Base-by-base conservation (phyloP, 2,888 invertebrate species). In the Brachynemurus nebulosus region DNA sequence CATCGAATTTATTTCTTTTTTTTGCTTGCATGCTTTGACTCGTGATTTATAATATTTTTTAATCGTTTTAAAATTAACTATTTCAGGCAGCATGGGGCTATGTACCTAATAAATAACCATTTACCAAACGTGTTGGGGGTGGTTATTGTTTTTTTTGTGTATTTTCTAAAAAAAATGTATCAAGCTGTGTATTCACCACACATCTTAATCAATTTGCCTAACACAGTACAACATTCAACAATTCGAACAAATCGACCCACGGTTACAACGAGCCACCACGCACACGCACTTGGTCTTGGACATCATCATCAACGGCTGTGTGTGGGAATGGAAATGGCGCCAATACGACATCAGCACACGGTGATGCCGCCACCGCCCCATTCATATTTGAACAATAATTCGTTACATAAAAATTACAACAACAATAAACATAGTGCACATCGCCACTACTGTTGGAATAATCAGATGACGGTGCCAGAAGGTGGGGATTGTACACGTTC, bases 321-420 rank as follows among this genome's bases (percentile, higher is more conserved):
- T 21, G 12, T 42, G 20, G 37, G 37, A 19, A 16, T 21, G 11
- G 23, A 34, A 19, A 44, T 44, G 37, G 38, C 30, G 19, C 20
- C 37, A 8, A n/a, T 44, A 19, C 37, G 44, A 14, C 17, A 20
- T 7, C 43, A 35, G 18, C 40, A 30, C 9, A 20, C 40, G 16
- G 42, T 54, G 37, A 52, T 54, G 51, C 54, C 53, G 36, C 55
- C 55, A 8, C 54, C 56, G 21, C 54, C 54, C 18, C 51, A 52
- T 38, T 37, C 30, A 9, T 44, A 44, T 27, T 38, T 44, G 11
- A 44, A 44, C 19, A 44, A 44, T 20, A 44, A 38, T 25, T 25
- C 37, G 6, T 27, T 20, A 12, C 17, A 25, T 23, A 44, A 44
- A 38, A 44, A 44, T 37, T 44, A 38, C 16, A 43, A 43, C 17